A percentile compares a stretch with the other conserved stretches of the same genome.
These are phyloP conservation scores for Catamblyrhynchus diadema DNA, from an alignment of 2,797 vertebrate species.

Conservation along the genomic window DNA sequence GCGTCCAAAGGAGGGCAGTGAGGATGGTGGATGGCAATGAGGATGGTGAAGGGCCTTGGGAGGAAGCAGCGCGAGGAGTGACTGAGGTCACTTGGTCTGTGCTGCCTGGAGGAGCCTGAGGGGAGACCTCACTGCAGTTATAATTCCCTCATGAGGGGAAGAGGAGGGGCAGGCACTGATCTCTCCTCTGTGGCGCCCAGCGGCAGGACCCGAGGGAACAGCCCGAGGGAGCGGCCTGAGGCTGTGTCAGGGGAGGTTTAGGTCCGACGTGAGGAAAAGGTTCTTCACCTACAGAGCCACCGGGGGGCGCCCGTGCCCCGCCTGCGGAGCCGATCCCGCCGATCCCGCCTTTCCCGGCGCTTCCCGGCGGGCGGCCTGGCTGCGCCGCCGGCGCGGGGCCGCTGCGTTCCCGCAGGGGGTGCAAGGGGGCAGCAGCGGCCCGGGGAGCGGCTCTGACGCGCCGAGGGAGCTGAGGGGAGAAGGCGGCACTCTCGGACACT, in stretches of 20 bases:
- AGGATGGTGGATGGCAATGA: too few species aligned
- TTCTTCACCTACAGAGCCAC: not conserved
- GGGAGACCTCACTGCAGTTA: not conserved
- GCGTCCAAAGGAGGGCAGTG: not conserved
- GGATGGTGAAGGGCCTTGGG: too few species aligned
- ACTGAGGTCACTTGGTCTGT: not conserved
- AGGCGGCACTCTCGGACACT: rapidly evolving
- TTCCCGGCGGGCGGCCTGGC: rapidly evolving
- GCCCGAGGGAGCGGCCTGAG: too few species aligned
- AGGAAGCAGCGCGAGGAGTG: rapidly evolving
- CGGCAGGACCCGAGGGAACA: too few species aligned
- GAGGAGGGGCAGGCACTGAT: not conserved
- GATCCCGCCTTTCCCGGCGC: rapidly evolving
- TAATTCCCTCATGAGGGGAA: rapidly evolving
- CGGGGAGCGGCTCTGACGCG: rapidly evolving
- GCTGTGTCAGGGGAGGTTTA: not conserved
- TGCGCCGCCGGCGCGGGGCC: rapidly evolving
- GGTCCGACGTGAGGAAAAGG: rapidly evolving
- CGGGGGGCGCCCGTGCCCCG: not conserved
- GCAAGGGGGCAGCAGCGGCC: not conserved
- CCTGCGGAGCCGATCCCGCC: not conserved
- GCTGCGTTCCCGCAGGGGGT: not conserved
- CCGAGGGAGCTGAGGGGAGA: rapidly evolving
- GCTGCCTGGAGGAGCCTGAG: not conserved
- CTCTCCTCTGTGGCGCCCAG: not conserved